phyloP scores from a whole-genome alignment of 2,888 invertebrate genomes.

The Drosophila vallismaia region DNA sequence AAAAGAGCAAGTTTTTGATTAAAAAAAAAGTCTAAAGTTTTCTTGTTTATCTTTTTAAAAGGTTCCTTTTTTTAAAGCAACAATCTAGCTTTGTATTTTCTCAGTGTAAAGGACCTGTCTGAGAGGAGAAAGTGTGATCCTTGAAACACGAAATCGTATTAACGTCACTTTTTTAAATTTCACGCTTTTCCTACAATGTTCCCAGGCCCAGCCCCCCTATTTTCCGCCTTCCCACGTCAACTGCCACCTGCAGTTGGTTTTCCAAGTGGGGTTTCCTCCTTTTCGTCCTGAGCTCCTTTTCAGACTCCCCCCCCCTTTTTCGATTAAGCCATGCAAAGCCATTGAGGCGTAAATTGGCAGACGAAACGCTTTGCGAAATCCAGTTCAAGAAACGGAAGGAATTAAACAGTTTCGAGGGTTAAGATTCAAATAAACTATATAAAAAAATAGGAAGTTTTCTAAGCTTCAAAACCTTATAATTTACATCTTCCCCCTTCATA shows the following conservation, averaged over 20 bases:
- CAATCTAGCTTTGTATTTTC: background rate
- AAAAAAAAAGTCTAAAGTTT: too few species aligned
- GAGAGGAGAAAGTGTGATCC: background rate
- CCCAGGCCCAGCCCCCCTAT: slow-evolving; percentile 14
- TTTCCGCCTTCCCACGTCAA: slow-evolving; percentile 13
- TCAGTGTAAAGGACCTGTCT: background rate
- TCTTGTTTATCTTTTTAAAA: too few species aligned
- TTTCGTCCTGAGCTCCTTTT: background rate
- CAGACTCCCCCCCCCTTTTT: background rate
- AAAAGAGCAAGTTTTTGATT: too few species aligned
- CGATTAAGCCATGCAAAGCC: slow-evolving; percentile 16
- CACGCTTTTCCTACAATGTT: slow-evolving; percentile 53
- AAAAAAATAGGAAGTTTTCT: background rate
- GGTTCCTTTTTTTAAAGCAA: too few species aligned
- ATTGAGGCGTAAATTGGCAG: slow-evolving; percentile 55
- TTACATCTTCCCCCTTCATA: too few species aligned
- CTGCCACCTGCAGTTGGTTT: slow-evolving; percentile 20
- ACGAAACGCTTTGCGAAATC: slow-evolving; percentile 29
- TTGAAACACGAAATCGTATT: slow-evolving; percentile 61
- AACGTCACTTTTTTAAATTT: slow-evolving; percentile 74
- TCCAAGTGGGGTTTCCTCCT: background rate
- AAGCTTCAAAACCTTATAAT: too few species aligned
- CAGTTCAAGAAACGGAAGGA: slow-evolving; percentile 10
- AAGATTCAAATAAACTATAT: slow-evolving; percentile 2
- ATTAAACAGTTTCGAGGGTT: slow-evolving; percentile 6